Evolutionary conservation across 2,797 vertebrate genomes (phyloP), one percentile per base, ranked within the genome.

Genomic region (Gephyroberyx darwinii): DNA sequence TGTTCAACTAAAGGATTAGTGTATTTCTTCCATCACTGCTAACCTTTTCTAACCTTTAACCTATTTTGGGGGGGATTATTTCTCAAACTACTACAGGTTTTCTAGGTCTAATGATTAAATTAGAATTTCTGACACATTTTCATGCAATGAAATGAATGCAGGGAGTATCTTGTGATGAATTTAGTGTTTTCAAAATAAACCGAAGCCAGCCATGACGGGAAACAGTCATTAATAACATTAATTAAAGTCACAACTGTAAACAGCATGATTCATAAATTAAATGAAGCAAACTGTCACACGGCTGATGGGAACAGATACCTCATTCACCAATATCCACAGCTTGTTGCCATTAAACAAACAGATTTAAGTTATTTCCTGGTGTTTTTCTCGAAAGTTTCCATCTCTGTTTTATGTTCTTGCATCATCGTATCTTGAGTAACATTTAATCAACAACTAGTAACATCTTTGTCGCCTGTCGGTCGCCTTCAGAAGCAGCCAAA

Each of bases 391-490:
- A 71, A 84, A 83, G 84, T 86, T 86, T 80, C 84, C 80, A 72
- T 77, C 76, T 61, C 66, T 68, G 69, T 75, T 78, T 81, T 55
- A 61, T 74, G 74, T 71, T 9, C 77, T 71, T 75, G 74, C 83
- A 77, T 85, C 82, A 62, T 83, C 62, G 67, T 71, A 78, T 88
- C 85, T 81, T 63, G 71, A 90, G 75, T 72, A 84, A 85, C 81
- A 88, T 89, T 88, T 86, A 79, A 88, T 90, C 86, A 90, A 79
- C 81, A 84, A 65, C 76, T 78, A 55, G 78, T 66, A 88, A 86
- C 85, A 67, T 83, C 83, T 88, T 87, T 89, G 91, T 90, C 82
- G 86, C 86, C 86, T 71, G 86, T 80, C 80, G 67, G 88, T 89
- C 88, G 80, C 88, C 84, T 81, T 86, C 84, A 84, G 80, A 89